Evolutionary conservation across 2,888 invertebrate species (phyloP), one percentile per base, ranked within the genome.

Genomic region (Steinernema hermaphroditum): DNA sequence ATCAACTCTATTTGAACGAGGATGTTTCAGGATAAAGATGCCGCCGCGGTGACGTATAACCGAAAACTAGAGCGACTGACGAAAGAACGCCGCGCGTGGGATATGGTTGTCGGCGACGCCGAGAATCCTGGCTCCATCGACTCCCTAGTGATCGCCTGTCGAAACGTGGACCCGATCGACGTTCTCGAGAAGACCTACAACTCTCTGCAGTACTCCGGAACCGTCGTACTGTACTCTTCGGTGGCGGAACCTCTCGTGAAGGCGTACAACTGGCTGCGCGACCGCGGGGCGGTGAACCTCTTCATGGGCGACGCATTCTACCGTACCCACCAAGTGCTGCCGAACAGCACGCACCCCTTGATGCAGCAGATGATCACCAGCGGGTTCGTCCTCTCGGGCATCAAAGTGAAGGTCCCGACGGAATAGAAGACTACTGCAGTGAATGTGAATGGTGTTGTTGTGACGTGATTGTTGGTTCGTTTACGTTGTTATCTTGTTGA

Each of bases 331-430:
- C 82, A 82, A 76, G 88, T 90, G 75, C 77, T 89, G 19, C 88
- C 88, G 0, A 84, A 86, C 72, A 81, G 97, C 87, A 96, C 96
- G 22, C 97, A 97, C 90, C 97, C 97, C 0, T 92, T 93, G 86
- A 94, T 96, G 43, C 91, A 91, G 82, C 96, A 95, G 92, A 92
- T 91, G 86, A 92, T 91, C 62, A 91, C 91, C 74, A 93, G 96
- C 85, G 97, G 97, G 0, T 96, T 92, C 88, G 88, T 97, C 76
- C 89, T 97, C 78, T 91, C 92, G 77, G 96, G 92, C 32, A 89
- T 88, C 22, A 88, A 87, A 71, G 88, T 54, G 54, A 54, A 54
- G 19, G 54, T 54, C 2, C 54, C 54, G 24, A 79, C 69, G 78
- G 81, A 71, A 80, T 81, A 57, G 82, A n/a, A n/a, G n/a, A n/a